Evolutionary conservation across 2,888 invertebrate genomes (phyloP), one percentile per base, ranked within the genome.

Genomic region (Chloroclysta siterata): DNA sequence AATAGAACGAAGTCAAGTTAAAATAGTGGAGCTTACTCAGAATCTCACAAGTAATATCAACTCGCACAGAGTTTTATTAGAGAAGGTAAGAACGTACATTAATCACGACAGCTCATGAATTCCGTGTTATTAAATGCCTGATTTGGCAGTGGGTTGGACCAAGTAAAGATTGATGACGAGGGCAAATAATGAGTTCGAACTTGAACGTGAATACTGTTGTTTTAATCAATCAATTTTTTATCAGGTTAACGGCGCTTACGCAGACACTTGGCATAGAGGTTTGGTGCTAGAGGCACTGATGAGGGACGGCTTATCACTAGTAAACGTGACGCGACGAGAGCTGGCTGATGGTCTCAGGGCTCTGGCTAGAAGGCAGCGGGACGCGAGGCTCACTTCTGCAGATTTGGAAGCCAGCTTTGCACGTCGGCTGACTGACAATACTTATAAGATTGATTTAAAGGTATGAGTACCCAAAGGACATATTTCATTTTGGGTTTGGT

Each of bases 181-280:
- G 53, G 53, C 22, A 55, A 53, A 59, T 46, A 48, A 65, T 54
- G 48, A 53, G 47, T 60, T 48, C 56, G 57, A 63, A 64, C 57
- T 61, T 65, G 61, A 65, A 54, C 53, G 48, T 47, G 53, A 54
- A 57, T 52, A 54, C 48, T 50, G 44, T 36, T 63, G 54, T 60
- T 65, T 63, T 60, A 64, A 64, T 64, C 58, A 64, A 61, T 64
- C 54, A 64, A 59, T 41, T 55, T 61, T 67, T 48, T 61, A 65
- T 55, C 51, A 95, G 95, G 94, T 94, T 44, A 94, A 94, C 73
- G 95, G 95, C 68, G 94, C 95, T 76, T 95, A 95, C 77, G 92
- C 94, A 44, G 95, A 95, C 73, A 90, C 95, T 58, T 94, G 94
- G 94, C 93, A 94, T 58, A 89, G 93, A 11, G 90, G 94, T 0